phyloP scores from a whole-genome alignment of 2,888 invertebrate species.

The Euspilapteryx auroguttella region DNA sequence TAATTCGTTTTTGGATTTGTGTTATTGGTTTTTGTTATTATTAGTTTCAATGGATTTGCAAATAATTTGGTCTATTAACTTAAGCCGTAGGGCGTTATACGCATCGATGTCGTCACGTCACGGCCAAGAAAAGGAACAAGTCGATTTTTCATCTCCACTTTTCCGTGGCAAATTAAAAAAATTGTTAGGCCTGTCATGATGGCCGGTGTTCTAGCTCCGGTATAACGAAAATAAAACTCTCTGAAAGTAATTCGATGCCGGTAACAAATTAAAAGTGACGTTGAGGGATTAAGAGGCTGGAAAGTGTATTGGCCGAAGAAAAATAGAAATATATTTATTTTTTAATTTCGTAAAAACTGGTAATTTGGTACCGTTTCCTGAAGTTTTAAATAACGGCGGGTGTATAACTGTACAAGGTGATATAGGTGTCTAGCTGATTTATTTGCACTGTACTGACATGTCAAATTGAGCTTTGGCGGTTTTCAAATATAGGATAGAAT shows the following conservation, averaged over 20 bases:
- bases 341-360: slow-evolving; percentile 2
- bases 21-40: slow-evolving; percentile 38
- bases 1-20: slow-evolving; percentile 40
- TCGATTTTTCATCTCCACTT: slow-evolving; percentile 9
- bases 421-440: too few species aligned
- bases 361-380: background rate
- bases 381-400: too few species aligned
- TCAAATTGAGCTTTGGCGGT: too few species aligned
- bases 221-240: slow-evolving; percentile 47
- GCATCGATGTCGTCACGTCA: background rate
- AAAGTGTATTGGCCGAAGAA: slow-evolving; percentile 25
- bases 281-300: slow-evolving; percentile 53
- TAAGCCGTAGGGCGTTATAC: too few species aligned
- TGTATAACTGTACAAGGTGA: too few species aligned
- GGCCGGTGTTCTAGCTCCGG: slow-evolving; percentile 28
- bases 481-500: too few species aligned
- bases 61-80: too few species aligned
- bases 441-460: too few species aligned
- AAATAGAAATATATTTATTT: slow-evolving; percentile 19
- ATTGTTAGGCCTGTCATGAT: slow-evolving; percentile 19
- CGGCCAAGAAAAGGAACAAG: too few species aligned
- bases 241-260: slow-evolving; percentile 49
- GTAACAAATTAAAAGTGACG: slow-evolving; percentile 55
- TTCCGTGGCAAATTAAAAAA: too few species aligned
- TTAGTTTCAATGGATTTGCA: too few species aligned